phyloP scores from a whole-genome alignment of 1,140 invertebrate species.

The Plodia interpunctella region DNA sequence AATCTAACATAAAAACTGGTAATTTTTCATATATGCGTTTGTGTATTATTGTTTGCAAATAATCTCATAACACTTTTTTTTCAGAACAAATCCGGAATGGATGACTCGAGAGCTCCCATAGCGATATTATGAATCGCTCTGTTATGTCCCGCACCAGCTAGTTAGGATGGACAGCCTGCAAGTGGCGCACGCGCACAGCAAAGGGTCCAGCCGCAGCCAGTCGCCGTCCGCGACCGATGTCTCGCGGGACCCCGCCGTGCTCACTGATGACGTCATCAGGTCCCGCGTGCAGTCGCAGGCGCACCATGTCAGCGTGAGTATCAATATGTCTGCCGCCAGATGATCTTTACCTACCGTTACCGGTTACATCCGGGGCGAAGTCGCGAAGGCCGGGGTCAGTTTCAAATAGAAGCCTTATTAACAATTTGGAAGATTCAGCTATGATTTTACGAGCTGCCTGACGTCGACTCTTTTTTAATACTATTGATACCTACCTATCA shows the following conservation, averaged over 20 bases:
- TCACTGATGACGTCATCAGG: conserved; percentile 65
- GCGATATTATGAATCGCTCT: conserved; percentile 20
- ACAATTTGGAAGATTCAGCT: no score
- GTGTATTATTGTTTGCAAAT: not conserved
- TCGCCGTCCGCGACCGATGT: conserved; percentile 65
- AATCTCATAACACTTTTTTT: conserved; percentile 14
- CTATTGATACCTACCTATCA: no score
- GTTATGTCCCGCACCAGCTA: conserved; percentile 22
- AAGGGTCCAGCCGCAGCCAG: conserved; percentile 69
- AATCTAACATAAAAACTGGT: no score
- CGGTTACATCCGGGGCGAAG: no score
- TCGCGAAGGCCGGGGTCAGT: no score
- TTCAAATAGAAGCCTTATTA: no score
- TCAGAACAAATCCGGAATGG: conserved; percentile 29
- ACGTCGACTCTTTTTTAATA: no score
- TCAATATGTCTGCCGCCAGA: not conserved
- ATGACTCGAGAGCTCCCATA: conserved; percentile 18
- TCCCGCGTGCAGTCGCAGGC: conserved; percentile 65
- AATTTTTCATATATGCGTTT: no score
- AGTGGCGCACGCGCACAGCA: conserved; percentile 55
- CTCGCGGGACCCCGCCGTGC: conserved; percentile 52
- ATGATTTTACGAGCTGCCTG: no score
- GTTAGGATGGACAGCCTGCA: conserved; percentile 58
- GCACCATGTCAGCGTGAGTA: conserved; percentile 59
- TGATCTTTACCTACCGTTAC: no score